A percentile compares a stretch with the other conserved stretches of the same genome.
Conservation (phyloP, 2,888 invertebrate genomes). For the Helobdella robusta region DNA sequence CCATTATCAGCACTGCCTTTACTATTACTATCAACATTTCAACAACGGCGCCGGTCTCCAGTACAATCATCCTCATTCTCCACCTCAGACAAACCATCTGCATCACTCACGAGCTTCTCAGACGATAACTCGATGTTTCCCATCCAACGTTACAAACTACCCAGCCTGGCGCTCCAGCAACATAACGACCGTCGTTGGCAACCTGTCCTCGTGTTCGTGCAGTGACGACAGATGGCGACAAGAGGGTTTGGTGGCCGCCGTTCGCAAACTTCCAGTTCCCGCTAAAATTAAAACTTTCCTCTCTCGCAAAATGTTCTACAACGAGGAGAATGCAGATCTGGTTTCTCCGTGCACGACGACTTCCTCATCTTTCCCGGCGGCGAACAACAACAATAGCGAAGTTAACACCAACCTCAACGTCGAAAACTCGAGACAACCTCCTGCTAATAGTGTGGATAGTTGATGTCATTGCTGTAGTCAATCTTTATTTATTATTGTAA, state of each 20-base stretch:
- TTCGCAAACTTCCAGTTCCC: constrained; percentile 44
- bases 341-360: too few relatives aligned
- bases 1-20: not conserved
- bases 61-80: too few relatives aligned
- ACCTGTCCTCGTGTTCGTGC: not conserved
- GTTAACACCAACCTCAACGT: too few relatives aligned
- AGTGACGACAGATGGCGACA: not conserved
- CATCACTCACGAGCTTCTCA: constrained; percentile 4
- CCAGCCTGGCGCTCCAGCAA: not conserved
- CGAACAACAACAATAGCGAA: too few relatives aligned
- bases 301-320: constrained; percentile 44
- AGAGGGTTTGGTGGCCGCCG: constrained; percentile 40
- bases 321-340: constrained; percentile 19
- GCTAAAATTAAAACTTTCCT: constrained; percentile 42
- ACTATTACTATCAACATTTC: not conserved
- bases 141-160: constrained; percentile 5
- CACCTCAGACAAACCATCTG: not conserved
- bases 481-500: too few relatives aligned
- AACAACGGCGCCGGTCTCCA: not conserved
- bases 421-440: too few relatives aligned
- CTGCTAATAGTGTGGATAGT: too few relatives aligned
- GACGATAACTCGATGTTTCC: constrained; percentile 17
- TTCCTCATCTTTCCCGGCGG: too few relatives aligned
- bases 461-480: too few relatives aligned
- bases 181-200: not conserved